These are phyloP conservation scores for Blastobasis adustella DNA, from an alignment of 2,888 invertebrate species.

Conservation along the genomic window DNA sequence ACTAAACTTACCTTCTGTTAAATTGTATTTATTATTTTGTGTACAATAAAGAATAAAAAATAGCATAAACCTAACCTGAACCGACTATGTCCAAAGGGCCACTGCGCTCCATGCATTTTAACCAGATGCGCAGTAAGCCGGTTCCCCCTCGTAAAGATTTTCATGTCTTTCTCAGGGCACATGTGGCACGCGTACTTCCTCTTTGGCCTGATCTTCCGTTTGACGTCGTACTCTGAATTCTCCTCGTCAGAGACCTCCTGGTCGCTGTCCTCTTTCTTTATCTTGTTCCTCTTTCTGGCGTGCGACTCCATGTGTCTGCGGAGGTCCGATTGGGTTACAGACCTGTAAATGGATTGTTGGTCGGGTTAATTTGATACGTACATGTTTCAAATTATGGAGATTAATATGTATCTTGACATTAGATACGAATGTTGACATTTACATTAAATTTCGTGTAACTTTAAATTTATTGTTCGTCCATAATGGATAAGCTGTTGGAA, in stretches of 20 bases:
- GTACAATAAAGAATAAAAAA: background rate
- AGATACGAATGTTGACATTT: too few relatives aligned
- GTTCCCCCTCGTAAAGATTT: constrained; percentile 78
- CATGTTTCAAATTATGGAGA: too few relatives aligned
- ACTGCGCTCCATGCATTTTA: constrained; percentile 80
- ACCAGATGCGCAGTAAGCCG: constrained; percentile 82
- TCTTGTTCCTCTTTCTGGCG: constrained; percentile 20
- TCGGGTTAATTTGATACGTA: too few relatives aligned
- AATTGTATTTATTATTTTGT: too few relatives aligned
- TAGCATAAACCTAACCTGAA: constrained; percentile 79
- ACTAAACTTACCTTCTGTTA: too few relatives aligned
- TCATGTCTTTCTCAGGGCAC: constrained; percentile 74
- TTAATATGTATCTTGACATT: too few relatives aligned
- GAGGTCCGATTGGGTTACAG: constrained; percentile 76
- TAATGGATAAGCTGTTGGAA: too few relatives aligned
- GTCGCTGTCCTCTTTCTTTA: constrained; percentile 22
- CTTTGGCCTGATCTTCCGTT: constrained; percentile 33
- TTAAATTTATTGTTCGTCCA: too few relatives aligned
- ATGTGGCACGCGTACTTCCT: constrained; percentile 80
- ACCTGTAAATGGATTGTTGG: constrained; percentile 40
- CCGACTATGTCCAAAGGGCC: constrained; percentile 84
- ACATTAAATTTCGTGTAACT: too few relatives aligned
- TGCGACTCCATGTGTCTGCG: constrained; percentile 72
- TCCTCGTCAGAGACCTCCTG: constrained; percentile 31
- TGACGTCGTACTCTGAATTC: constrained; percentile 26